Percentiles rank a stretch among this genome's conserved stretches.
These are phyloP conservation scores for Beris morrisii DNA, from an alignment of 2,888 invertebrate species.

Conservation along the genomic window DNA sequence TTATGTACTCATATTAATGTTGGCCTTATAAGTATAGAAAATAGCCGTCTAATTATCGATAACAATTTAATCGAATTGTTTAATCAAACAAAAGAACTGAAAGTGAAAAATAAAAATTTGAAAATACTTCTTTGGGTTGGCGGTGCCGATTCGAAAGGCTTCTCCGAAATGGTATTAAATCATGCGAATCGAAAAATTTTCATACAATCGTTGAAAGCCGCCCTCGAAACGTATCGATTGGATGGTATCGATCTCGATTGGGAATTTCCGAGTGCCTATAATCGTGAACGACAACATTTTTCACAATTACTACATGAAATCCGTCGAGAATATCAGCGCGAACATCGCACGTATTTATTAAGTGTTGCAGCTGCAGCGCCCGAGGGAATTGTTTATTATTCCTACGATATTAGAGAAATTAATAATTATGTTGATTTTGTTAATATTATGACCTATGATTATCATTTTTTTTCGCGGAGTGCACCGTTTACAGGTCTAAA, in stretches of 20 bases:
- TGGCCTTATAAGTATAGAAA: slow-evolving; percentile 69
- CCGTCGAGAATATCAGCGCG: slow-evolving; percentile 65
- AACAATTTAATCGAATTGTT: slow-evolving; percentile 51
- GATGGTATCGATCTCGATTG: slow-evolving; percentile 69
- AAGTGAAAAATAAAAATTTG: slow-evolving; percentile 63
- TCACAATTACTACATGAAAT: slow-evolving; percentile 74
- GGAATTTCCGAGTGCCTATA: slow-evolving; percentile 78
- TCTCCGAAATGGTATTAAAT: slow-evolving; percentile 70
- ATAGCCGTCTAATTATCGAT: slow-evolving; percentile 63
- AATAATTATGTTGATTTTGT: slow-evolving; percentile 82
- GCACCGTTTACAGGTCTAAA: slow-evolving; percentile 85
- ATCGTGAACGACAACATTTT: slow-evolving; percentile 71
- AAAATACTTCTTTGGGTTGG: slow-evolving; percentile 80
- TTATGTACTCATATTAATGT: slow-evolving; percentile 84
- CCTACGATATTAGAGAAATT: slow-evolving; percentile 78
- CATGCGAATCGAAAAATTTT: slow-evolving; percentile 70
- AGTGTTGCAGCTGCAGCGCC: slow-evolving; percentile 82
- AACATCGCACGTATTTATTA: slow-evolving; percentile 64
- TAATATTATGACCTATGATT: slow-evolving; percentile 92
- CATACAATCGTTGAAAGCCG: slow-evolving; percentile 59
- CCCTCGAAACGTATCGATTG: slow-evolving; percentile 49
- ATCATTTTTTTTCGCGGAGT: slow-evolving; percentile 73
- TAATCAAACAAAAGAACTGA: slow-evolving; percentile 55
- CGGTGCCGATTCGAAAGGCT: slow-evolving; percentile 62
- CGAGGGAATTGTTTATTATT: slow-evolving; percentile 69